Evolutionary conservation across 2,888 invertebrate genomes (phyloP), one percentile per base, ranked within the genome.

Genomic region (Cremastinae sp.): DNA sequence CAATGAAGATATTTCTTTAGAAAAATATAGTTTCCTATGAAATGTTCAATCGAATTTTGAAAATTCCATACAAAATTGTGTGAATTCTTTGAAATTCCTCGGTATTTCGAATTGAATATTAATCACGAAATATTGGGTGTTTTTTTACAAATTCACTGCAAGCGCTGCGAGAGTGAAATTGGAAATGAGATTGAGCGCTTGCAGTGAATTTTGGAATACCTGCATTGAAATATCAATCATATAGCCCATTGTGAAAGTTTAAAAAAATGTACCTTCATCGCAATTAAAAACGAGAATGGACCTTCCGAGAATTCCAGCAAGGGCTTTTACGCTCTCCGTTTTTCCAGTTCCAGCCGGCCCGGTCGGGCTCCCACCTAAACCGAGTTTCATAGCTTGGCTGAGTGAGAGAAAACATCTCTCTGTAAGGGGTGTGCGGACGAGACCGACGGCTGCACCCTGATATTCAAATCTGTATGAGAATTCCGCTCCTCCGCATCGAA

Each of bases 301-400:
- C 65, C 99, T 92, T 0, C 99, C 99, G 81, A 99, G 92, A 81
- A 98, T 92, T 2, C 94, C 93, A 0, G 97, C 98, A 4, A 99
- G 91, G 0, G 98, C 97, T 91, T 99, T 99, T 0, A 99, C 98
- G 18, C 98, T 98, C 90, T 99, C 99, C 0, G 99, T 99, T 91
- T 99, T 99, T 0, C 99, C 99, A 0, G 99, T 99, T 68, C 99
- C 99, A 16, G 99, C 99, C 0, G 99, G 99, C 0, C 99, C 99
- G 85, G 98, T 99, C 0, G 99, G 99, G 91, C 99, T 99, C 7
- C 99, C 99, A 71, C 99, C 98, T 81, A 99, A 92, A 0, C 99
- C 99, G 90, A 99, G 94, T 86, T 96, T 95, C 93, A 99, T 95
- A 1, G 97, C 97, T 92, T 99, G 99, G 7, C 98, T 98, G 74